Evolutionary conservation across 2,113 vertebrate genomes (phyloP).

Genomic region (Isichthys henryi): DNA sequence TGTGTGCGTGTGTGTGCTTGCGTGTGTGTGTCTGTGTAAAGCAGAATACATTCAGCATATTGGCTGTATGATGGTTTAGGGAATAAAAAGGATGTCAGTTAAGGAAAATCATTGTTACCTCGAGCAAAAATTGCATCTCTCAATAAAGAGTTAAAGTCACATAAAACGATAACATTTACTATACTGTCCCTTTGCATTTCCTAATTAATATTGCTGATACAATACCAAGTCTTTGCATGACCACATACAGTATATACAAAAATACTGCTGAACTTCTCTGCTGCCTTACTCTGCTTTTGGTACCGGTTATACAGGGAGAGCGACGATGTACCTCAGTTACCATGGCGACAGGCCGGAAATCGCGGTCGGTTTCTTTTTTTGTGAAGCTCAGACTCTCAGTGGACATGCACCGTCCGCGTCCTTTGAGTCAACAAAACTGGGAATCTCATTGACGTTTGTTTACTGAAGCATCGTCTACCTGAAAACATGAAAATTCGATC

Average conservation of each 20-base stretch:
- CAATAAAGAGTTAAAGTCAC: not conserved
- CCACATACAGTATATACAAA: not conserved
- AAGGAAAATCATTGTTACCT: no score
- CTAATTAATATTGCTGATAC: not conserved
- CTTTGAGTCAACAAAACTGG: not conserved
- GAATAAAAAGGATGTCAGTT: no score
- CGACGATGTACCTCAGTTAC: not conserved
- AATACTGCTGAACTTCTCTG: not conserved
- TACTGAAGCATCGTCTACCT: not conserved
- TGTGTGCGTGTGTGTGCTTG: no score
- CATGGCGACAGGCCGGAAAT: not conserved
- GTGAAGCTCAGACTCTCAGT: not conserved
- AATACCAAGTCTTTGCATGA: not conserved
- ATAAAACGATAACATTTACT: not conserved
- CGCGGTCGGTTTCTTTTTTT: not conserved
- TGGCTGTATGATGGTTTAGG: no score
- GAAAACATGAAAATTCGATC: not conserved
- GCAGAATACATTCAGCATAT: no score
- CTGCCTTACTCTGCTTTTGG: not conserved
- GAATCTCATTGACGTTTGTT: not conserved
- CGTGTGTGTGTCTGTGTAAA: no score
- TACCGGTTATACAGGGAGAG: not conserved
- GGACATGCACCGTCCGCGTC: not conserved
- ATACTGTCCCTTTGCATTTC: not conserved
- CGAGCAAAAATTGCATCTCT: no score